Percentiles rank a stretch among this genome's conserved stretches.
Conservation (phyloP, 2,113 vertebrate species). For the Sialia sialis region DNA sequence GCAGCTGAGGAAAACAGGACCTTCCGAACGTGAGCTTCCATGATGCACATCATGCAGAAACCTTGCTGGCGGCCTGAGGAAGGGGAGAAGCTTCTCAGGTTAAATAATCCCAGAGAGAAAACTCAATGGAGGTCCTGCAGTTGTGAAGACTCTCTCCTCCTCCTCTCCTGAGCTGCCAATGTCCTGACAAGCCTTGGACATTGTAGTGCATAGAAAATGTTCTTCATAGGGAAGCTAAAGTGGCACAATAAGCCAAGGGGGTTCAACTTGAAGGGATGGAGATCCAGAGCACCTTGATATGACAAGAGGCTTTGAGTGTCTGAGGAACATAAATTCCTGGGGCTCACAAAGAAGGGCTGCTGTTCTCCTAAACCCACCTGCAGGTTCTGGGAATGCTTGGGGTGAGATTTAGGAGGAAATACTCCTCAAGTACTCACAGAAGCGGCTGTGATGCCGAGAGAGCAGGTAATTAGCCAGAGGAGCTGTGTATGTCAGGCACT, state of each 20-base stretch:
- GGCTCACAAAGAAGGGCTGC: background rate
- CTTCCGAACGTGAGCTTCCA: conserved; percentile 87
- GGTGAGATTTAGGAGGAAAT: background rate
- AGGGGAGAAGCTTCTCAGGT: background rate
- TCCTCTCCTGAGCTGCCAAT: background rate
- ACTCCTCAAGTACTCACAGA: background rate
- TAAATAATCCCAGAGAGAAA: background rate
- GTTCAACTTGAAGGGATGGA: background rate
- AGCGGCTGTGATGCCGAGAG: background rate
- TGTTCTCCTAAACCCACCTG: background rate
- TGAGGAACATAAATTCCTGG: background rate
- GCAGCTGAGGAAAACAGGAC: conserved; percentile 84
- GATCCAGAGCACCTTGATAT: background rate
- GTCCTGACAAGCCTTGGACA: accelerated
- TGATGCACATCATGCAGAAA: conserved; percentile 93
- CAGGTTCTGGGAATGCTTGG: background rate
- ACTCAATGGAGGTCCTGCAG: background rate
- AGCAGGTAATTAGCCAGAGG: conserved; percentile 54
- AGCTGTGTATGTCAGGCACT: conserved; percentile 88
- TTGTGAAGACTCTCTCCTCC: background rate
- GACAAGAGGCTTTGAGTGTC: background rate
- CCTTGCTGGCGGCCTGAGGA: conserved; percentile 80
- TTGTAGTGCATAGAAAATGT: background rate
- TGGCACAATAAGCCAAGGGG: background rate
- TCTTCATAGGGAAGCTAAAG: background rate